A percentile compares a stretch with the other conserved stretches of the same genome.
These are phyloP conservation scores for Ricordea florida DNA, from an alignment of 92 coral and sea anemone species.

Conservation along the genomic window DNA sequence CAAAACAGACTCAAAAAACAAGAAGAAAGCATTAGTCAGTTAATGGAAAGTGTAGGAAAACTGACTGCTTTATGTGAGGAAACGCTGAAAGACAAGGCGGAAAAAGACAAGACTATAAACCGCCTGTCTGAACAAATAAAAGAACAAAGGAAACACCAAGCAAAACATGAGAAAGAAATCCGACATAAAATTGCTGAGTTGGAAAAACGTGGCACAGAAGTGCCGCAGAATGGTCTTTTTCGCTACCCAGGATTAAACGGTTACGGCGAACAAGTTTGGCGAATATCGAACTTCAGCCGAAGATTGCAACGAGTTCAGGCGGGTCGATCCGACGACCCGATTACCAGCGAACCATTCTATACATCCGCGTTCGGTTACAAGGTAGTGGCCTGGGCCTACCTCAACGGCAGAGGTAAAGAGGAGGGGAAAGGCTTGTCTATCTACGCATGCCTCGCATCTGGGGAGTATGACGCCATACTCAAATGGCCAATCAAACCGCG, in stretches of 20 bases:
- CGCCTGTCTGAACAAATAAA: conserved; percentile 72
- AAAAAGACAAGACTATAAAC: conserved; percentile 73
- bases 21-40: conserved; percentile 65
- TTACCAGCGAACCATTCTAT: conserved; percentile 93
- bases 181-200: conserved; percentile 44
- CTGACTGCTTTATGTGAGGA: conserved; percentile 74
- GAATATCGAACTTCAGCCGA: conserved; percentile 71
- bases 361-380: conserved; percentile 96
- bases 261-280: conserved; percentile 94
- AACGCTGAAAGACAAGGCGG: conserved; percentile 56
- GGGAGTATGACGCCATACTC: conserved; percentile 93
- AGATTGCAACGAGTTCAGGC: conserved; percentile 81
- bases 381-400: conserved; percentile 86
- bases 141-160: conserved; percentile 78
- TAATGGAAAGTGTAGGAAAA: conserved; percentile 74
- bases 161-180: conserved; percentile 54
- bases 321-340: conserved; percentile 93
- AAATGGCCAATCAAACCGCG: conserved; percentile 98
- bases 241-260: conserved; percentile 77
- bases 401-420: conserved; percentile 95
- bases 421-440: conserved; percentile 78
- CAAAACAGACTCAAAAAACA: conserved; percentile 74
- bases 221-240: conserved; percentile 29
- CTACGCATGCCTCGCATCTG: conserved; percentile 90
- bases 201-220: conserved; percentile 46